These are phyloP conservation scores for Cotesia typhae DNA, from an alignment of 1,140 invertebrate genomes.

Conservation along the genomic window DNA sequence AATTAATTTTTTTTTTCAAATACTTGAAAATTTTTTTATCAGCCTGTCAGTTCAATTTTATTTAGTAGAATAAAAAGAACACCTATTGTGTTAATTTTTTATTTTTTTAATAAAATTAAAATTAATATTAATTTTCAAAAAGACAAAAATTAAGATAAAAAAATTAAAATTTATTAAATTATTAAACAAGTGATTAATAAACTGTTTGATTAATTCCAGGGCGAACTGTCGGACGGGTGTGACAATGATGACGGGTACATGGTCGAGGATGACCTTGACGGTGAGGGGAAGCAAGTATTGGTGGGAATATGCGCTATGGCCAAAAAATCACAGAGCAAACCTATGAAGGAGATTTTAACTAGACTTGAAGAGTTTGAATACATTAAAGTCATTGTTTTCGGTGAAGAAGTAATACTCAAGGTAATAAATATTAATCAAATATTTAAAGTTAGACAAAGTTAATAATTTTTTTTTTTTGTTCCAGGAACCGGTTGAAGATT, in stretches of 20 bases:
- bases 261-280: constrained; percentile 62
- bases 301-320: constrained; percentile 98
- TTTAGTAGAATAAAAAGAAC: too few relatives aligned
- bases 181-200: background rate
- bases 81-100: too few relatives aligned
- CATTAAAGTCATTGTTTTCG: constrained; percentile 91
- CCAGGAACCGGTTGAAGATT: constrained; percentile 94
- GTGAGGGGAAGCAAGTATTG: constrained; percentile 83
- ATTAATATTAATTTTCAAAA: too few relatives aligned
- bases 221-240: constrained; percentile 76
- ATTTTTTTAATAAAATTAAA: too few relatives aligned
- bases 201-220: constrained; percentile 60
- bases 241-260: constrained; percentile 68
- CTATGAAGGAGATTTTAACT: constrained; percentile 97
- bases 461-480: constrained; percentile 46
- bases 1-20: too few relatives aligned
- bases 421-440: constrained; percentile 59
- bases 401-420: constrained; percentile 93
- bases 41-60: too few relatives aligned
- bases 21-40: too few relatives aligned
- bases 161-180: too few relatives aligned
- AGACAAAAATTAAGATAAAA: too few relatives aligned
- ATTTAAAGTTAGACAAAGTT: background rate
- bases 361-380: constrained; percentile 96
- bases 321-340: constrained; percentile 98